Evolutionary conservation across 2,797 vertebrate genomes (phyloP).

Genomic region (Delichon dasypus): DNA sequence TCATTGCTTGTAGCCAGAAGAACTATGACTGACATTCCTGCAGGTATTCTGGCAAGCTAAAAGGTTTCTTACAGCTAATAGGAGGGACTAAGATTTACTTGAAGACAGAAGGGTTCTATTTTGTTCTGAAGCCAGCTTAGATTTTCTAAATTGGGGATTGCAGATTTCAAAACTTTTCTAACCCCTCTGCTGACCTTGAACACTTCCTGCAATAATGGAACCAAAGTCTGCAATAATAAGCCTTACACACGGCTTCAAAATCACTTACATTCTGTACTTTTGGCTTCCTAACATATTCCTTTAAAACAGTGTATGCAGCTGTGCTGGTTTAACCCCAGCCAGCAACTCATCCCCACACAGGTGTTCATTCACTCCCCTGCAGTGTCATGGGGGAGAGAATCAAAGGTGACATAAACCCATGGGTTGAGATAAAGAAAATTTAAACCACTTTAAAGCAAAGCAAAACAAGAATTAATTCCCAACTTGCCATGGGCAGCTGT

Average conservation of each 20-base stretch:
- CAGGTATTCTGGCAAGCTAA: constrained; percentile 24
- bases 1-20: background rate
- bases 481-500: background rate
- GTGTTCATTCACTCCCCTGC: fast-evolving
- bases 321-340: background rate
- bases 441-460: background rate
- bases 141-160: background rate
- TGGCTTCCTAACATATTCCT: background rate
- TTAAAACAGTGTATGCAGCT: background rate
- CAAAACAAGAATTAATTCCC: background rate
- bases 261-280: background rate
- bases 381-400: background rate
- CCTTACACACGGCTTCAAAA: background rate
- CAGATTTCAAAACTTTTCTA: constrained; percentile 1
- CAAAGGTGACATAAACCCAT: background rate
- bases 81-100: background rate
- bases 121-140: background rate
- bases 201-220: background rate
- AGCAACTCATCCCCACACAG: background rate
- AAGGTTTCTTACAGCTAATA: constrained; percentile 1
- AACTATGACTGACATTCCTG: background rate
- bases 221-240: background rate
- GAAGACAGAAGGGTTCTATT: background rate
- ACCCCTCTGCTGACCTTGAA: background rate
- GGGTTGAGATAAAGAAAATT: background rate